Evolutionary conservation across 2,888 invertebrate genomes (phyloP).

Genomic region (Norana najaformis): DNA sequence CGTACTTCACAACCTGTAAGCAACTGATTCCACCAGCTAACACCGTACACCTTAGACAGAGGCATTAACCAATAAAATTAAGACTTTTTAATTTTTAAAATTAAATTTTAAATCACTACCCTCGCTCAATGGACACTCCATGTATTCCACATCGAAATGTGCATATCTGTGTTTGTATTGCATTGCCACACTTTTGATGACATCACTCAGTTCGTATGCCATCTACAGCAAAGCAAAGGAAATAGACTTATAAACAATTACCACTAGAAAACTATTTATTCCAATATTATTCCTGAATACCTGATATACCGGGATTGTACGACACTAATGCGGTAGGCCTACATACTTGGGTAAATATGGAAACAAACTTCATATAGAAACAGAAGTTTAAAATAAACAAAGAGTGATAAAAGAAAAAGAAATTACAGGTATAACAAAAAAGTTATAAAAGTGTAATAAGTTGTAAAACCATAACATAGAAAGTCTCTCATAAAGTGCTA

Average conservation of each 20-base stretch:
- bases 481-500: too few relatives aligned
- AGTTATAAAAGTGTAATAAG: too few relatives aligned
- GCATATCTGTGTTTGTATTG: constrained; percentile 40
- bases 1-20: too few relatives aligned
- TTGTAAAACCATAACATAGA: too few relatives aligned
- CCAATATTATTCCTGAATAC: background rate
- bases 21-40: too few relatives aligned
- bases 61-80: background rate
- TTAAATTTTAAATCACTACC: constrained; percentile 42
- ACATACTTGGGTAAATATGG: background rate
- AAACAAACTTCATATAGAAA: background rate
- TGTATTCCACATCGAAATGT: constrained; percentile 48
- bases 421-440: too few relatives aligned
- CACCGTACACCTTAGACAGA: too few relatives aligned
- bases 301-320: background rate
- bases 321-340: background rate
- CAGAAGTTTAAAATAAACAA: background rate
- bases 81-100: background rate
- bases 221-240: constrained; percentile 45
- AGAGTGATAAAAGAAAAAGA: background rate
- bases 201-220: constrained; percentile 50
- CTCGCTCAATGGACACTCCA: constrained; percentile 47
- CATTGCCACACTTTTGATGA: constrained; percentile 47
- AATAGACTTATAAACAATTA: background rate
- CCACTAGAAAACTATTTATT: background rate